Percentiles rank a stretch among this genome's conserved stretches.
Conservation (phyloP, 2,888 invertebrate genomes). For the Teleiodes luculella region DNA sequence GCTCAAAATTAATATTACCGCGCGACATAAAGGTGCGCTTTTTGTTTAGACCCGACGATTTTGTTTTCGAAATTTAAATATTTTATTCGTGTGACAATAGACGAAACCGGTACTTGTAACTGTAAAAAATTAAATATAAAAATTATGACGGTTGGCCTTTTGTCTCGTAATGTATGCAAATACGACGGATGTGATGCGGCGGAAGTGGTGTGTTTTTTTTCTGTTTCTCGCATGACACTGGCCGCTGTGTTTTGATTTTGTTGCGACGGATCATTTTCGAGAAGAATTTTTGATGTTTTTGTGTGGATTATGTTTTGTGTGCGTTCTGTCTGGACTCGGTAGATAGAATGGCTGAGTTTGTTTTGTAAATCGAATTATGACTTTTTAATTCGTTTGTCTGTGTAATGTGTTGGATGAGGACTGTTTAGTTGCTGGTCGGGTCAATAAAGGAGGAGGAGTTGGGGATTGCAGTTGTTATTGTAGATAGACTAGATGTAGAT, state of each 20-base stretch:
- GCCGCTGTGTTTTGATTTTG: constrained; percentile 32
- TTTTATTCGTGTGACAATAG: constrained; percentile 73
- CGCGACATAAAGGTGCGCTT: constrained; percentile 57
- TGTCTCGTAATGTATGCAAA: constrained; percentile 72
- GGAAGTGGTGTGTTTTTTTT: constrained; percentile 37
- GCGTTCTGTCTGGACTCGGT: not conserved
- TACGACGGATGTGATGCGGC: constrained; percentile 50
- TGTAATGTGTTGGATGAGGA: too few species aligned
- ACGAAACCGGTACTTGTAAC: constrained; percentile 76
- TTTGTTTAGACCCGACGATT: constrained; percentile 72
- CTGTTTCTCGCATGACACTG: constrained; percentile 28
- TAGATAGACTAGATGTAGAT: too few species aligned
- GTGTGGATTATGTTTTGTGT: not conserved
- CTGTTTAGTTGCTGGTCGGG: too few species aligned
- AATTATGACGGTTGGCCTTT: constrained; percentile 72
- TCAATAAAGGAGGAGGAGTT: too few species aligned
- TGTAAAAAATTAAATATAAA: constrained; percentile 76
- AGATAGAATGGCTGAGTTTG: too few species aligned
- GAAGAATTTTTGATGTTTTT: constrained; percentile 2
- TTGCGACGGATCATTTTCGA: constrained; percentile 2
- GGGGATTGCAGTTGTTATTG: too few species aligned
- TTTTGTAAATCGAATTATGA: too few species aligned
- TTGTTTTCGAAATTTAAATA: constrained; percentile 73
- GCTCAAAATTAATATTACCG: constrained; percentile 35
- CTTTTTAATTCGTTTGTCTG: too few species aligned